These are phyloP conservation scores for Campylomormyrus tamandua DNA, from an alignment of 2,113 vertebrate species.

Conservation along the genomic window DNA sequence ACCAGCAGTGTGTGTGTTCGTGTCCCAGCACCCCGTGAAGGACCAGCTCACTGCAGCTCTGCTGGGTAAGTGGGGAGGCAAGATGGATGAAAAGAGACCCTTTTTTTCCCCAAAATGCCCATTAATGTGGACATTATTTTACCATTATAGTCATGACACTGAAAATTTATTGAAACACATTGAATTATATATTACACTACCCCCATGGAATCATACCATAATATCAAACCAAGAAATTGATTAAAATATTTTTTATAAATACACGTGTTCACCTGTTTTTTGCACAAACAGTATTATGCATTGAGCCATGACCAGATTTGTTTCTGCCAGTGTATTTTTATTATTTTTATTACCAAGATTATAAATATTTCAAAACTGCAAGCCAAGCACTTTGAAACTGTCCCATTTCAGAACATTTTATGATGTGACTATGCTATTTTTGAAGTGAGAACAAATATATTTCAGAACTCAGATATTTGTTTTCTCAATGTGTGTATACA, in stretches of 20 bases:
- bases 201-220: background rate
- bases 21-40: background rate
- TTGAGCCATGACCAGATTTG: background rate
- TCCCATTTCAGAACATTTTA: background rate
- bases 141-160: background rate
- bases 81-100: background rate
- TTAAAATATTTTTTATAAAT: background rate
- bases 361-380: background rate
- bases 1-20: background rate
- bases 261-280: background rate
- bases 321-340: background rate
- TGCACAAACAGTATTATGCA: background rate
- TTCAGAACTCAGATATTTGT: background rate
- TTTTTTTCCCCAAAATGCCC: background rate
- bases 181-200: background rate
- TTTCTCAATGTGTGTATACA: background rate
- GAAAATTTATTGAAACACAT: background rate
- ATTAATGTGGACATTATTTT: background rate
- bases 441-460: background rate
- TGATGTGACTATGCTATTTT: background rate
- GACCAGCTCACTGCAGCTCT: background rate
- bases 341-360: background rate
- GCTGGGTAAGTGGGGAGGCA: background rate
- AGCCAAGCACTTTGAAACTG: background rate
- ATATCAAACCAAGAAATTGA: background rate